A percentile compares a stretch with the other conserved stretches of the same genome.
Evolutionary conservation across 2,888 invertebrate species (phyloP).

Genomic region (Drosophila neotestacea): DNA sequence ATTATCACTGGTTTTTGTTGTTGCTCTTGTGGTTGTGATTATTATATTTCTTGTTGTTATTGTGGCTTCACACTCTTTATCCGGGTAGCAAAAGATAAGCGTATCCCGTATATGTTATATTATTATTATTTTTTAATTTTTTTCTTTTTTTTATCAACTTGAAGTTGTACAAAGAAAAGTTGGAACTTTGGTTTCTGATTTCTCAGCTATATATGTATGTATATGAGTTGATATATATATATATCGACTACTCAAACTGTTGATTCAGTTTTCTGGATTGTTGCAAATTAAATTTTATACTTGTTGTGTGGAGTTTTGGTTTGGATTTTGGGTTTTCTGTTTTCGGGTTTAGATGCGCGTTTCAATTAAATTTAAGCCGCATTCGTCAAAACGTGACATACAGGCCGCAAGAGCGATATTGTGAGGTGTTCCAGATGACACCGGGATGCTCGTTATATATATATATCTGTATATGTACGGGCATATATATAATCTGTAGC

Average conservation of each 20-base stretch:
- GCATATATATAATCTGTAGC: constrained; percentile 54
- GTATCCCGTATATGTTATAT: constrained; percentile 28
- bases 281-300: constrained; percentile 32
- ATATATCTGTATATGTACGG: constrained; percentile 9
- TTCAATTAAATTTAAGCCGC: constrained; percentile 79
- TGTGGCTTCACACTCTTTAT: constrained; percentile 32
- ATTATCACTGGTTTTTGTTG: constrained; percentile 20
- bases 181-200: constrained; percentile 49
- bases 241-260: constrained; percentile 39
- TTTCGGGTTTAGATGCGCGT: constrained; percentile 29
- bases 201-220: constrained; percentile 18
- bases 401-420: constrained; percentile 65
- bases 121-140: no score
- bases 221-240: not conserved
- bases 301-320: constrained; percentile 14
- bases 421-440: constrained; percentile 37
- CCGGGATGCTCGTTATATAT: constrained; percentile 26
- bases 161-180: constrained; percentile 20
- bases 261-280: constrained; percentile 34
- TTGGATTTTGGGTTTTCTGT: constrained; percentile 18
- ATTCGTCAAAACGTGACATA: constrained; percentile 63
- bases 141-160: constrained; percentile 32
- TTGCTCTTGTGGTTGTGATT: constrained; percentile 32
- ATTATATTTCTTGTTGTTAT: constrained; percentile 27
- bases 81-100: constrained; percentile 49